Percentiles rank a stretch among this genome's conserved stretches.
phyloP scores from a whole-genome alignment of 2,888 invertebrate genomes.

The Orthosia gothica region DNA sequence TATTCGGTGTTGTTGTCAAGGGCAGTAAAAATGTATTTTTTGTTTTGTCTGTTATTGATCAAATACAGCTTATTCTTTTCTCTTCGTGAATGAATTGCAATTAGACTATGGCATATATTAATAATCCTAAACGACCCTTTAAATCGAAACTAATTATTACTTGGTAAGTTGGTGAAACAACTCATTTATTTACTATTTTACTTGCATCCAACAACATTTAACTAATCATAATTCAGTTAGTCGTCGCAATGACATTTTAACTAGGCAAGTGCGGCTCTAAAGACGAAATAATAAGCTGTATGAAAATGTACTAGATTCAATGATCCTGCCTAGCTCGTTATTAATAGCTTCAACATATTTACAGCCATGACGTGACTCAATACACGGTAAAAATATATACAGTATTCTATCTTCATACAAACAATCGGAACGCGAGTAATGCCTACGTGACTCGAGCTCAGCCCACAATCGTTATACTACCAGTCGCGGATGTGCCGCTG shows the following conservation, averaged over 20 bases:
- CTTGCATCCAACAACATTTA: not conserved
- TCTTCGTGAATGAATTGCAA: too few species aligned
- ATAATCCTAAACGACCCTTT: not conserved
- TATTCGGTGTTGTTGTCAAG: not conserved
- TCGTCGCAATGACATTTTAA: conserved; percentile 35
- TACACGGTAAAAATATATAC: too few species aligned
- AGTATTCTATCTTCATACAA: too few species aligned
- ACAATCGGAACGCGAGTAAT: too few species aligned
- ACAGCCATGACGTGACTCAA: conserved; percentile 48
- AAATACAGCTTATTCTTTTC: too few species aligned
- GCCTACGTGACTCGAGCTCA: too few species aligned
- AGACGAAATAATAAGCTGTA: conserved; percentile 18
- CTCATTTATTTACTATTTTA: conserved; percentile 7
- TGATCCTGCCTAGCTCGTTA: conserved; percentile 40
- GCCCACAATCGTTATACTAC: too few species aligned
- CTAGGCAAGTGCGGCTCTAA: conserved; percentile 17
- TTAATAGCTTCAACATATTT: conserved; percentile 48
- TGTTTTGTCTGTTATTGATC: too few species aligned
- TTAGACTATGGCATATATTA: too few species aligned
- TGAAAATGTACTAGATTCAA: conserved; percentile 16
- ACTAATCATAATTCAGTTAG: conserved; percentile 19
- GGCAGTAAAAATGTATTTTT: not conserved
- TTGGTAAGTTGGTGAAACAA: not conserved
- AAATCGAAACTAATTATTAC: not conserved
- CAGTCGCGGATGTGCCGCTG: too few species aligned